Base-by-base conservation (phyloP, 2,888 invertebrate genomes). In the Rhagonycha lutea region DNA sequence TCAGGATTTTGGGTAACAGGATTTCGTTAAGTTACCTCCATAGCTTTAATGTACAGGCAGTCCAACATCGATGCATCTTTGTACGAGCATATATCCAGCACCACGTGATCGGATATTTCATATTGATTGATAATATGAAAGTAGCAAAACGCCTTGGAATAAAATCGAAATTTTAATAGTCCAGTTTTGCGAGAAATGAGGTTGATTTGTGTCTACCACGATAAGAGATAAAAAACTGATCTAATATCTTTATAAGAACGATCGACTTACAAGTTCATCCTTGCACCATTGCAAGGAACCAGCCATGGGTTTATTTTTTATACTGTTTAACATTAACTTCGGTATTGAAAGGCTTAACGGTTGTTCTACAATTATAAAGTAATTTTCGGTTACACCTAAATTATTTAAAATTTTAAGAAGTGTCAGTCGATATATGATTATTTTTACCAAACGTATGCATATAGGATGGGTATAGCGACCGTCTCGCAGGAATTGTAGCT, bases 331-430 rank as follows among this genome's bases (percentile, higher is more conserved):
- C 0, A 94, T 85, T 77, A 93, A 86, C 0, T 90, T 89, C 0
- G 91, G 87, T 2, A 96, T 81, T 0, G 94, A 95, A 18, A 96
- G 89, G 2, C 93, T 91, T 68, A 98, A 82, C 0, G 98, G 97
- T 87, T 98, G 98, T 84, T 98, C 98, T 61, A 98, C 92, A 71
- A 98, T 92, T 75, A 98, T 90, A 84, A 94, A 96, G 87, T 93
- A 97, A 83, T 96, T 94, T 68, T 95, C 92, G 0, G 97, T 96
- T 78, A 98, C 90, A 47, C 95, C 88, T 88, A 75, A n/a, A 72
- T 23, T 18, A 23, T 10, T 60, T n/a, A 69, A 63, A 26, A 29
- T 62, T 62, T 70, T 23, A 7, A 14, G 9, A 14, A 47, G 2
- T n/a, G n/a, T 47, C n/a, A n/a, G 14, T 11, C 8, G 9, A n/a